phyloP scores from a whole-genome alignment of 2,113 vertebrate species.

The Notothenia coriiceps region DNA sequence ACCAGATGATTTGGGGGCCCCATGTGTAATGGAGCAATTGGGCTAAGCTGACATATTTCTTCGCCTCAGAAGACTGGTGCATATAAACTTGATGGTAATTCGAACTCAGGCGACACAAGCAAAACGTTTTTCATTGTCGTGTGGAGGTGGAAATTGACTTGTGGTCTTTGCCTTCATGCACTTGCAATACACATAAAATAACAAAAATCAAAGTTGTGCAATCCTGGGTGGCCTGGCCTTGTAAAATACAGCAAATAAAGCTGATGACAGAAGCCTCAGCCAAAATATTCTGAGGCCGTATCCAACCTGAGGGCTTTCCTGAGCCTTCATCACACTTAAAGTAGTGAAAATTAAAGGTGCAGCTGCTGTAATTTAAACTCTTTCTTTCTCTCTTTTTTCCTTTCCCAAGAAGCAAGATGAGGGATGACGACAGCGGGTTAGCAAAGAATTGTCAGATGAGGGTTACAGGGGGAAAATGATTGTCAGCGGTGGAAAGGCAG shows the following conservation, averaged over 20 bases:
- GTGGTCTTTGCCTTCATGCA: constrained; percentile 29
- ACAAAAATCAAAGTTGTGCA: constrained; percentile 11
- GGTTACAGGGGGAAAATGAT: constrained; percentile 70
- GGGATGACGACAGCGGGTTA: constrained; percentile 55
- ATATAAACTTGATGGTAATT: constrained; percentile 1
- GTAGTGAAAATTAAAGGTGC: constrained; percentile 41
- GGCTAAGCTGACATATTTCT: constrained; percentile 29
- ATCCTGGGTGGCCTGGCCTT: constrained; percentile 27
- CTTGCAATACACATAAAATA: constrained; percentile 14
- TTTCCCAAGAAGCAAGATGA: constrained; percentile 17
- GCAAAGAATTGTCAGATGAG: constrained; percentile 63
- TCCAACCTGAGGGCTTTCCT: background rate
- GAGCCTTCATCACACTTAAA: background rate
- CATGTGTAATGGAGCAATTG: constrained; percentile 51
- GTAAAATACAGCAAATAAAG: constrained; percentile 9
- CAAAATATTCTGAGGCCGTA: background rate
- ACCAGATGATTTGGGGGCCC: constrained; percentile 44
- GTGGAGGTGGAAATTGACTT: constrained; percentile 30
- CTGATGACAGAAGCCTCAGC: background rate
- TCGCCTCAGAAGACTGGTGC: background rate
- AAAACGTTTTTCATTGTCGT: constrained; percentile 30
- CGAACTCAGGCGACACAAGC: constrained; percentile 13
- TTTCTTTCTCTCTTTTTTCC: background rate
- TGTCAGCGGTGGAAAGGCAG: constrained; percentile 68
- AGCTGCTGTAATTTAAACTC: constrained; percentile 56